These are phyloP conservation scores for Arctia plantaginis DNA, from an alignment of 2,888 invertebrate species.

Conservation along the genomic window DNA sequence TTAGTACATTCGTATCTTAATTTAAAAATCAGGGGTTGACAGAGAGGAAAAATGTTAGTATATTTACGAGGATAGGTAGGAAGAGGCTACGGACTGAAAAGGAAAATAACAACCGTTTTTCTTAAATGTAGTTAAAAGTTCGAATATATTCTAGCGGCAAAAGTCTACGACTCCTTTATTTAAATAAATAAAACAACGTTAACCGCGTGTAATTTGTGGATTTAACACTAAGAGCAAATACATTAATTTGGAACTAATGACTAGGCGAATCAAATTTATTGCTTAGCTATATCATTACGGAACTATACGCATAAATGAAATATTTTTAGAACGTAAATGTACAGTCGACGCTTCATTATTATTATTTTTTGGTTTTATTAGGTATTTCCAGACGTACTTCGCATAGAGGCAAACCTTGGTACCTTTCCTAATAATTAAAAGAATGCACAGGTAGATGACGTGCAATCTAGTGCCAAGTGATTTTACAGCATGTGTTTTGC, in stretches of 20 bases:
- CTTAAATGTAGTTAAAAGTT: background rate
- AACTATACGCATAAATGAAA: background rate
- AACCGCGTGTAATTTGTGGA: conserved; percentile 18
- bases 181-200: conserved; percentile 17
- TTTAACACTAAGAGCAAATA: conserved; percentile 33
- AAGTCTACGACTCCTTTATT: background rate
- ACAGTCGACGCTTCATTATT: background rate
- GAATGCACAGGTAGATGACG: too few relatives aligned
- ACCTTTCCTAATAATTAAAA: too few relatives aligned
- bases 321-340: background rate
- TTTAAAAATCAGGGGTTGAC: too few relatives aligned
- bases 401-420: too few relatives aligned
- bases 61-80: background rate
- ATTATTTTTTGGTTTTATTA: too few relatives aligned
- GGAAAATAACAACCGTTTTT: background rate
- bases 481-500: too few relatives aligned
- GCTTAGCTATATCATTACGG: background rate
- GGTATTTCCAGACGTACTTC: background rate
- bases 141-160: background rate
- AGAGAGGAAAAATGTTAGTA: too few relatives aligned
- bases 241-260: conserved; percentile 31
- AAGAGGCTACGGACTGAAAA: background rate
- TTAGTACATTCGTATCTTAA: too few relatives aligned
- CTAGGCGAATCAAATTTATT: conserved; percentile 36
- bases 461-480: too few relatives aligned